A percentile compares a stretch with the other conserved stretches of the same genome.
These are phyloP conservation scores for Neolamprologus tretocephalus DNA, from an alignment of 2,113 vertebrate species.

Conservation along the genomic window DNA sequence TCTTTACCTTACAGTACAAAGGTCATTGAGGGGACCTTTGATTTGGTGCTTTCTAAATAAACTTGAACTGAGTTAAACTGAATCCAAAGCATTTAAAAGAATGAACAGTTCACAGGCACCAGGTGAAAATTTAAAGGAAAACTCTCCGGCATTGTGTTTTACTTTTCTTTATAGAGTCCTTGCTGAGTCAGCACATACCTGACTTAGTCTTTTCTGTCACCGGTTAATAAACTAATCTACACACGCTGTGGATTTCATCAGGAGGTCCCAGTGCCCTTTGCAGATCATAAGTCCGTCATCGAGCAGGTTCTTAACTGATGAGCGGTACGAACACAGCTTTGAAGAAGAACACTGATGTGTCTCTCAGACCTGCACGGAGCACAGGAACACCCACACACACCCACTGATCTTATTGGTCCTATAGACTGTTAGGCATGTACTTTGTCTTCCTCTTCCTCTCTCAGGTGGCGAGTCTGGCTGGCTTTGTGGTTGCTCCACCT, in stretches of 20 bases:
- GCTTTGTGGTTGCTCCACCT: not conserved
- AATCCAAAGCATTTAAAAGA: not conserved
- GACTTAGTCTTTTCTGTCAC: not conserved
- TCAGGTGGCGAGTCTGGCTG: fast-evolving
- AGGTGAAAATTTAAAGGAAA: not conserved
- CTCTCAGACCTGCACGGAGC: not conserved
- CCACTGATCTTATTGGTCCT: not conserved
- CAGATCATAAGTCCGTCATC: fast-evolving
- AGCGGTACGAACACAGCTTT: not conserved
- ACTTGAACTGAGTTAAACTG: not conserved
- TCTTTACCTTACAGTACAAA: not conserved
- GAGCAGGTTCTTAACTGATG: not conserved
- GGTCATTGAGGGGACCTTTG: not conserved
- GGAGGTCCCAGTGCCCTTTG: fast-evolving
- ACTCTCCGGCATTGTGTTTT: not conserved
- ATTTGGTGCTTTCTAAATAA: fast-evolving
- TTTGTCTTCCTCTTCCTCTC: not conserved
- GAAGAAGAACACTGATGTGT: not conserved
- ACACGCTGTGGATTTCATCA: not conserved
- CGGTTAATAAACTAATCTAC: fast-evolving
- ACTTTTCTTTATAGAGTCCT: not conserved
- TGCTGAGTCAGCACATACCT: not conserved
- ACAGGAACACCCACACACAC: fast-evolving
- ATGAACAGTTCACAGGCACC: not conserved
- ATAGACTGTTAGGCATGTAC: fast-evolving